A percentile compares a stretch with the other conserved stretches of the same genome.
Conservation (phyloP, 2,888 invertebrate genomes). For the Lissonota sp. region DNA sequence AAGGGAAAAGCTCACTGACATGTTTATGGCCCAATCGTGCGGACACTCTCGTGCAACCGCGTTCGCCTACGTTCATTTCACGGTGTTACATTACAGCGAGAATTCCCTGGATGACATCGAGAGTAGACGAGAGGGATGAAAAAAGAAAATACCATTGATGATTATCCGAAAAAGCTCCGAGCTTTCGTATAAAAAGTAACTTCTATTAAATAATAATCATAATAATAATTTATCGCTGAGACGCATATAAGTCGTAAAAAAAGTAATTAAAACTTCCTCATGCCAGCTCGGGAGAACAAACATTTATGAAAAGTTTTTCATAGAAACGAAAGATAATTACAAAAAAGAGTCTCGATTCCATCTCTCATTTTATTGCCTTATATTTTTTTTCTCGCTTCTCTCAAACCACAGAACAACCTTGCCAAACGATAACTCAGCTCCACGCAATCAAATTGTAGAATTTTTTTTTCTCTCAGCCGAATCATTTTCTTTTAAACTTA, state of each 20-base stretch:
- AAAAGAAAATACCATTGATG: neutral
- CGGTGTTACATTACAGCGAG: neutral
- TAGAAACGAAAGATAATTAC: neutral
- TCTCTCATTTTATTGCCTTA: too few relatives aligned
- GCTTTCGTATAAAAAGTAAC: neutral
- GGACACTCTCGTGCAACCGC: neutral
- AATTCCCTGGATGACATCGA: neutral
- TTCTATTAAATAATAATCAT: neutral
- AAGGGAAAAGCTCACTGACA: slow-evolving; percentile 11
- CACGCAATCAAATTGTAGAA: too few relatives aligned
- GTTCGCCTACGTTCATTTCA: neutral
- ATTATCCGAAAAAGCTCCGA: neutral
- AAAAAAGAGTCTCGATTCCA: neutral
- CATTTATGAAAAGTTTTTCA: too few relatives aligned
- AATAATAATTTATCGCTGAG: neutral
- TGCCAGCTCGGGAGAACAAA: too few relatives aligned
- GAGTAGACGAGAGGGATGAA: neutral
- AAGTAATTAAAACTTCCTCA: too few relatives aligned
- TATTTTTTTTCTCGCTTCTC: too few relatives aligned
- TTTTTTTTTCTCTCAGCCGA: too few relatives aligned
- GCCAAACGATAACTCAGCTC: too few relatives aligned
- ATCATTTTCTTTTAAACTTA: too few relatives aligned
- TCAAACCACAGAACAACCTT: too few relatives aligned
- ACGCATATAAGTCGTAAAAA: neutral
- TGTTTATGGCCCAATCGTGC: slow-evolving; percentile 58